Base-by-base conservation (phyloP, 2,113 vertebrate genomes). In the Tylochromis polylepis region DNA sequence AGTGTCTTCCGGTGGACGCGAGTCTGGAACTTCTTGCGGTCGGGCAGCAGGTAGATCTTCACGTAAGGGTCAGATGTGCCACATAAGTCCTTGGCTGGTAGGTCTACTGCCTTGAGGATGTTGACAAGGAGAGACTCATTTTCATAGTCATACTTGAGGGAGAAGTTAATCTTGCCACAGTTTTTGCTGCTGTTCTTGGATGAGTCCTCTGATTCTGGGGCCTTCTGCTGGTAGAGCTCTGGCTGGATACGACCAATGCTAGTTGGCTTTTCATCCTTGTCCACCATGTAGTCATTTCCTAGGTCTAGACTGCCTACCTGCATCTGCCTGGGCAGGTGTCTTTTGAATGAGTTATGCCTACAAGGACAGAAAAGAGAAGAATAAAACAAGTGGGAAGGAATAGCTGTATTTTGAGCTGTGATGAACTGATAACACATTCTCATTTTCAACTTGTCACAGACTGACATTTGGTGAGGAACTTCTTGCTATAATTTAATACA, bases 21-120 rank as follows among this genome's bases (percentile, higher is more conserved):
- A 0, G 99, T 99, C 97, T 99, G 98, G 95, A 99, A 98, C 95
- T 99, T 99, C 91, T 99, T 99, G 94, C 99, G 97, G 91, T 99
- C 98, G 0, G 99, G 99, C 91, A 99, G 95, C 92, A 99, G 97
- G 96, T 99, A 99, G 96, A 99, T 96, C 95, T 99, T 99, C 91
- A 99, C 99, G 0, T 99, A 99, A 34, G 99, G 99, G 88, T 99
- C 99, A 5, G 99, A 99, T 78, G 98, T 99, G 94, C 99, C 99
- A 0, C 98, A 99, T n/a, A 99, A 96, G 93, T 99, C 99, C 94
- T 99, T 99, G 91, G 98, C 98, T 0, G 99, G 99, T 31, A 99
- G 96, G 91, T 99, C 98, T 31, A 98, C 97, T 29, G 98, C 99
- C 94, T 97, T 97, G 93, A 99, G 95, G 87, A 99, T 98, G 70